Percentiles rank a stretch among this genome's conserved stretches.
These are phyloP conservation scores for Axea sp. DNA, from an alignment of 2,888 invertebrate genomes.

Conservation along the genomic window DNA sequence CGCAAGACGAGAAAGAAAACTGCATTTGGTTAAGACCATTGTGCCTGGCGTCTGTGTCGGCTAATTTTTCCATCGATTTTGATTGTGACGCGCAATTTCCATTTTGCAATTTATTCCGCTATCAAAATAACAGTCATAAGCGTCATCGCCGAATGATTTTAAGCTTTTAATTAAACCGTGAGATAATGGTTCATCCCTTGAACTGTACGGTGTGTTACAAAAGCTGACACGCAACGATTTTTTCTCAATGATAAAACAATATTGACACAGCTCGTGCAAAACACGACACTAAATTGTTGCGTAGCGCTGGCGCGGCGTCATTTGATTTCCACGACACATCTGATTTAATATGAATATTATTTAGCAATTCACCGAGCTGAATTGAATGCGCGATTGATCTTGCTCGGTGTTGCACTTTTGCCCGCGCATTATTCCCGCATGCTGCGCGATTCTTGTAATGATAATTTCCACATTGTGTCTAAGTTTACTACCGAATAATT, in stretches of 20 bases:
- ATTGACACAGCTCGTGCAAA: not conserved
- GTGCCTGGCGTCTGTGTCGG: constrained; percentile 13
- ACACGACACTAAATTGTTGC: not conserved
- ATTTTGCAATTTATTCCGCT: constrained; percentile 19
- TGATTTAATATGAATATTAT: constrained; percentile 19
- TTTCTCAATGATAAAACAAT: constrained; percentile 12
- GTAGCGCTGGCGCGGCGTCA: not conserved
- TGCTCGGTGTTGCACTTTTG: too few relatives aligned
- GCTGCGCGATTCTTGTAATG: too few relatives aligned
- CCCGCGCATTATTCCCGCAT: too few relatives aligned
- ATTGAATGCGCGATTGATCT: constrained; percentile 23
- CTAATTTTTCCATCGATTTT: constrained; percentile 30
- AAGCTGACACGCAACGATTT: constrained; percentile 6
- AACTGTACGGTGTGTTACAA: constrained; percentile 6
- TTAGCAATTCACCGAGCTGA: constrained; percentile 18
- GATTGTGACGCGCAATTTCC: constrained; percentile 12
- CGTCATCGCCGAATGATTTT: not conserved
- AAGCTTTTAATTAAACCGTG: constrained; percentile 27
- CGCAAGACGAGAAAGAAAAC: constrained; percentile 21
- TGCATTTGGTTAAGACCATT: constrained; percentile 32
- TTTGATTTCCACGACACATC: constrained; percentile 2
- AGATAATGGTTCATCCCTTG: constrained; percentile 12
- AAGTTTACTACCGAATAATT: constrained; percentile 6
- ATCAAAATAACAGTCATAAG: constrained; percentile 16
- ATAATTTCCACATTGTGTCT: constrained; percentile 31